Conservation (phyloP, 2,797 vertebrate species). For the Clarias platycephalus region DNA sequence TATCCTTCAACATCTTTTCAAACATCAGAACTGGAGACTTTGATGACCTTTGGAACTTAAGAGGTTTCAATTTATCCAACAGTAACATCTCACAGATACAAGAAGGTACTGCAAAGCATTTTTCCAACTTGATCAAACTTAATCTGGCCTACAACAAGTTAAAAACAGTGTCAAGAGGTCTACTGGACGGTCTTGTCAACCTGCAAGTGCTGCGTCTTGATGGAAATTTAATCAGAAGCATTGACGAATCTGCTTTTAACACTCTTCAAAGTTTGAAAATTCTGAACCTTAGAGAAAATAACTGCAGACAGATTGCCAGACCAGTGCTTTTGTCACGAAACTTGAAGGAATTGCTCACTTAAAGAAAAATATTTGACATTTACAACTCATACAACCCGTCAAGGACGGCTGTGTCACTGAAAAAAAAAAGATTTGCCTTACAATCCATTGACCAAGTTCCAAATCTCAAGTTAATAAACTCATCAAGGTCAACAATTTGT, state of each 20-base stretch:
- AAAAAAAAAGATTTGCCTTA: constrained; percentile 39
- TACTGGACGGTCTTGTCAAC: constrained; percentile 43
- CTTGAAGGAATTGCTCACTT: constrained; percentile 52
- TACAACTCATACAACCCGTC: constrained; percentile 52
- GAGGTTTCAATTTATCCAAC: constrained; percentile 55
- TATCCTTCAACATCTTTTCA: constrained; percentile 58
- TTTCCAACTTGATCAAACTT: constrained; percentile 47
- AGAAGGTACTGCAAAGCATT: constrained; percentile 36
- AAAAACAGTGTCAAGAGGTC: constrained; percentile 25
- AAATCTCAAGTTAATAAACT: constrained; percentile 48
- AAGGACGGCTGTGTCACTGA: constrained; percentile 35
- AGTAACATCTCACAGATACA: constrained; percentile 52
- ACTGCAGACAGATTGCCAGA: constrained; percentile 34
- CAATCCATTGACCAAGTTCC: constrained; percentile 48
- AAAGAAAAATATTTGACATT: constrained; percentile 44
- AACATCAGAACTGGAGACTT: constrained; percentile 51
- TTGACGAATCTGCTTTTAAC: constrained; percentile 51
- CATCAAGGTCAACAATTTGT: constrained; percentile 19
- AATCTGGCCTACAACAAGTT: constrained; percentile 55
- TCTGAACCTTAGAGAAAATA: constrained; percentile 57
- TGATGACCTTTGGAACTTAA: constrained; percentile 43
- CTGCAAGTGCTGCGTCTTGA: constrained; percentile 48
- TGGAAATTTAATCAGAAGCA: constrained; percentile 44
- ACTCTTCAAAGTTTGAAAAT: constrained; percentile 47
- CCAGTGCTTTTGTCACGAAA: constrained; percentile 30